These are phyloP conservation scores for Myodes glareolus DNA, from an alignment of 2,113 vertebrate genomes.

Conservation along the genomic window DNA sequence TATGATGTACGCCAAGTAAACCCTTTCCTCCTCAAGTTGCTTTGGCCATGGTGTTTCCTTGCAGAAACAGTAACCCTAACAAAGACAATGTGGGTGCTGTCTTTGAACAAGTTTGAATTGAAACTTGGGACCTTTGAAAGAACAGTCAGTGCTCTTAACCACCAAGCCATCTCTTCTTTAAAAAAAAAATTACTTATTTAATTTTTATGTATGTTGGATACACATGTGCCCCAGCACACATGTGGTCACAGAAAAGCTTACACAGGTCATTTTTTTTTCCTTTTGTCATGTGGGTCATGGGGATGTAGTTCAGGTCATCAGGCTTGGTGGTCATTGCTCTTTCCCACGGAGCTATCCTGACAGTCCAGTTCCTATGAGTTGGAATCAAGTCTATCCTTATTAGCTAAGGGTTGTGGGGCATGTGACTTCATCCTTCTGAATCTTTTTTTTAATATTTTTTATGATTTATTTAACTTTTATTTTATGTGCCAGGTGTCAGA, in stretches of 20 bases:
- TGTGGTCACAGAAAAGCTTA: background rate
- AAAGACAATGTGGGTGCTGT: background rate
- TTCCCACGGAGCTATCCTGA: background rate
- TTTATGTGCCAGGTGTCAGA: no score
- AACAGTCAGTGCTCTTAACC: background rate
- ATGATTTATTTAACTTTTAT: no score
- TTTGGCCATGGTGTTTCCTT: background rate
- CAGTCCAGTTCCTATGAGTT: background rate
- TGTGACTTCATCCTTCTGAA: background rate
- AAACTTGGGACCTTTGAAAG: background rate
- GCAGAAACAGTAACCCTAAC: background rate
- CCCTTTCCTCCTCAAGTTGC: background rate
- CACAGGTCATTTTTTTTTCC: background rate
- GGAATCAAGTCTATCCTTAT: background rate
- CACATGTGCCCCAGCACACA: background rate
- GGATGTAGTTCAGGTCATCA: background rate
- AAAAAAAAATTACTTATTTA: background rate
- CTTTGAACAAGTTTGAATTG: no score
- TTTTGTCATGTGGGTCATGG: no score
- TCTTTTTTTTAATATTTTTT: no score
- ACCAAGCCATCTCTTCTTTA: background rate
- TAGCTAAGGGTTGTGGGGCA: background rate
- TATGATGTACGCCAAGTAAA: no score
- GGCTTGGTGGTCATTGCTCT: background rate
- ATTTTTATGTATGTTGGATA: background rate